Evolutionary conservation across 2,113 vertebrate genomes (phyloP).

Genomic region (Macrotus californicus): DNA sequence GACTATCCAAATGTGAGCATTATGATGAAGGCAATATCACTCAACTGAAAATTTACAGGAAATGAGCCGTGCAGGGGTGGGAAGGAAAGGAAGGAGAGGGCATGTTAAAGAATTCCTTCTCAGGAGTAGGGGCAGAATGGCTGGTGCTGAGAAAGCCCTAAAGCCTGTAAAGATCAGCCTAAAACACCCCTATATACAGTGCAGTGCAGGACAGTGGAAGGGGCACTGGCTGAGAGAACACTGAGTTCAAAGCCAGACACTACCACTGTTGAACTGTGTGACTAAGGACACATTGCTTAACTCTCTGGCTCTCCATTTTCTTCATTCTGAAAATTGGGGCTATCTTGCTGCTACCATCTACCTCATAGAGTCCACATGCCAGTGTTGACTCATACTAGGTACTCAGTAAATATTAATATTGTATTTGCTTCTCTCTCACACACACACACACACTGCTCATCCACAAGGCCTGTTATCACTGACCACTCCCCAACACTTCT

Average conservation of each 20-base stretch:
- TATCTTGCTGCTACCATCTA: neutral
- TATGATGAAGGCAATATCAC: neutral
- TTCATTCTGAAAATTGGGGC: neutral
- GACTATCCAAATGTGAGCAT: neutral
- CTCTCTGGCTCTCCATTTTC: neutral
- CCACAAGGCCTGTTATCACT: neutral
- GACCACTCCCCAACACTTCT: neutral
- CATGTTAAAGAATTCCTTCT: neutral
- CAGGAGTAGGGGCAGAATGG: neutral
- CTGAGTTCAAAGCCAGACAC: neutral
- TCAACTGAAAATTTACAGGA: neutral
- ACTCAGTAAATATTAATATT: neutral
- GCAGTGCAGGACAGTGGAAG: neutral
- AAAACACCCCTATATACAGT: neutral
- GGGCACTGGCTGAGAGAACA: neutral
- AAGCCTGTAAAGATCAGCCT: neutral
- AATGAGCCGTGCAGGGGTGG: neutral
- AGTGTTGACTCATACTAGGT: neutral
- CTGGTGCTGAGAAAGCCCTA: neutral
- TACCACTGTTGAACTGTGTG: neutral
- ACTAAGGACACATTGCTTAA: neutral
- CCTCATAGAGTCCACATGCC: neutral
- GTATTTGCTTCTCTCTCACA: neutral
- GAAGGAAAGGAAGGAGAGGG: neutral
- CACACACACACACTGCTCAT: neutral